These are phyloP conservation scores for Andrena hattorfiana DNA, from an alignment of 2,888 invertebrate genomes.

Conservation along the genomic window DNA sequence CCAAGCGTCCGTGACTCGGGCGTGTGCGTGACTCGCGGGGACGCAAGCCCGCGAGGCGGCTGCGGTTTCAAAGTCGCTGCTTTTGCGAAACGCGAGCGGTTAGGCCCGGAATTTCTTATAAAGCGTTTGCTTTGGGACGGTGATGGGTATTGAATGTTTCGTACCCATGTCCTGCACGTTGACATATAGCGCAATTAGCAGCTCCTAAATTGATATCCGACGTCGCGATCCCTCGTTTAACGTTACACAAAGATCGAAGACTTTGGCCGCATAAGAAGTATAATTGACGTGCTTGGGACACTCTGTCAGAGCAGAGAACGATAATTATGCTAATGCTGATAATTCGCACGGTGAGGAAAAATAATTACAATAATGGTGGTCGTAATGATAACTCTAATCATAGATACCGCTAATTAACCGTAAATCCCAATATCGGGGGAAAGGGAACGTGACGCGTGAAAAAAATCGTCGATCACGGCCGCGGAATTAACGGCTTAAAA, in stretches of 20 bases:
- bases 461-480: conserved; percentile 13
- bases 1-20: conserved; percentile 5
- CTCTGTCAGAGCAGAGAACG: neutral
- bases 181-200: neutral
- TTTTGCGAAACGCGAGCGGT: neutral
- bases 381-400: conserved; percentile 36
- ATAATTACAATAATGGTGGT: conserved; percentile 28
- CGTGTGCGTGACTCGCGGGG: conserved; percentile 35
- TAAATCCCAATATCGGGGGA: conserved; percentile 10
- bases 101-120: neutral
- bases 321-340: conserved; percentile 37
- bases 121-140: neutral
- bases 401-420: conserved; percentile 34
- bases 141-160: neutral
- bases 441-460: conserved; percentile 15
- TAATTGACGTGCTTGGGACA: conserved; percentile 23
- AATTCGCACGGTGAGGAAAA: conserved; percentile 15
- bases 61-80: neutral
- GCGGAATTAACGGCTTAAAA: conserved; percentile 10
- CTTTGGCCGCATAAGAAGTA: neutral
- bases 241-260: conserved; percentile 8
- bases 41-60: conserved; percentile 12
- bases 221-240: neutral
- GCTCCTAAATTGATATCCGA: neutral
- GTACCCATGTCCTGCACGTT: neutral